Percentiles rank a stretch among this genome's conserved stretches.
These are phyloP conservation scores for Condylura cristata DNA, from an alignment of 2,113 vertebrate species.

Conservation along the genomic window DNA sequence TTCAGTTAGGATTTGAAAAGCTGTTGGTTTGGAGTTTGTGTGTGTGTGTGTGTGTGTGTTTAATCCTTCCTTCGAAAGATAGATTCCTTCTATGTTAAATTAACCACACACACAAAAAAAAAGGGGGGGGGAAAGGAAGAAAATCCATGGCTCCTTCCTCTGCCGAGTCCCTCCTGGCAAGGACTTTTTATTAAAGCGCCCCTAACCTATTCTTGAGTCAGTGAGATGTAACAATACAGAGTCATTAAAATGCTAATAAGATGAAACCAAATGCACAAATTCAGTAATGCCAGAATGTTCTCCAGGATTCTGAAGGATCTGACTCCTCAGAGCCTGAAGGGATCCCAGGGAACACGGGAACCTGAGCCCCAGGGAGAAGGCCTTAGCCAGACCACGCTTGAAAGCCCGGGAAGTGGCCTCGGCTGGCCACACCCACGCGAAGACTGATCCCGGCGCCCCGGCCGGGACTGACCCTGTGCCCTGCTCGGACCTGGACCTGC, in stretches of 20 bases:
- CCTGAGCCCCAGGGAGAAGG: neutral
- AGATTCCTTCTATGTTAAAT: conserved; percentile 61
- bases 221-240: conserved; percentile 45
- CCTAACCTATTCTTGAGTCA: conserved; percentile 63
- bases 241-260: conserved; percentile 78
- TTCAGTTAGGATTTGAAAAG: conserved; percentile 56
- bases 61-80: conserved; percentile 68
- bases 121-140: too few species aligned
- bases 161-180: conserved; percentile 17
- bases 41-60: neutral
- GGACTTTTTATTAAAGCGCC: conserved; percentile 62
- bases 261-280: conserved; percentile 58
- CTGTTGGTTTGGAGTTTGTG: conserved; percentile 37
- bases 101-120: neutral
- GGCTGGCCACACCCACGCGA: neutral
- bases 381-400: neutral
- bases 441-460: too few species aligned
- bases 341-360: neutral
- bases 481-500: neutral
- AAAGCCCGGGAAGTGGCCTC: too few species aligned
- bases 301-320: conserved; percentile 47
- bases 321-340: neutral
- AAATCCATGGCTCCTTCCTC: neutral
- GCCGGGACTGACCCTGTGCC: neutral
- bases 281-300: conserved; percentile 25